A percentile compares a stretch with the other conserved stretches of the same genome.
Evolutionary conservation across 2,113 vertebrate genomes (phyloP).

Genomic region (Alaudala cheleensis): DNA sequence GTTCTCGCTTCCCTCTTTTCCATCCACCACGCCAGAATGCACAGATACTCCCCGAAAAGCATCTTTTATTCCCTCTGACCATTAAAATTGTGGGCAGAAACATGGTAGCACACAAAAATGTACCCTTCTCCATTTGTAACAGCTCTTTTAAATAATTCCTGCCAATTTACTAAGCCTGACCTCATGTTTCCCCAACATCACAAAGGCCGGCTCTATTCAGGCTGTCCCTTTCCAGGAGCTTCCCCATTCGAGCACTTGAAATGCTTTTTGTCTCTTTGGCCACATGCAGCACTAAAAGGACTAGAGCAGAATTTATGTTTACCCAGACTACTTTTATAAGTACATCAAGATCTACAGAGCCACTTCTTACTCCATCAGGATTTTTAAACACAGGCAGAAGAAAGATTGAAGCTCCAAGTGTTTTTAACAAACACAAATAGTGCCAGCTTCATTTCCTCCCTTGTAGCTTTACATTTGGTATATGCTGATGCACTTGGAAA

Average conservation of each 20-base stretch:
- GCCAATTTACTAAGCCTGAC: not conserved
- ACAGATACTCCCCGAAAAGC: not conserved
- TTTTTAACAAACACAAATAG: not conserved
- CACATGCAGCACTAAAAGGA: not conserved
- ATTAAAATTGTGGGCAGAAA: not conserved
- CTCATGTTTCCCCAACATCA: not conserved
- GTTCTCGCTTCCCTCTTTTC: not conserved
- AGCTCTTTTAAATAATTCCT: not conserved
- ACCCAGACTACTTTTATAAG: not conserved
- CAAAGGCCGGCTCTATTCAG: not conserved
- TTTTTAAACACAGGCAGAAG: not conserved
- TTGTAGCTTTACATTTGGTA: not conserved
- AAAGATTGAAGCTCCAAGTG: not conserved
- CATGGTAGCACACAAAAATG: not conserved
- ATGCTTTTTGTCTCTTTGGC: slow-evolving; percentile 7
- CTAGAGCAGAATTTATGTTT: not conserved
- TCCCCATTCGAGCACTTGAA: not conserved
- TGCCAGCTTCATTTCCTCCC: not conserved
- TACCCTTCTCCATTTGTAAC: not conserved
- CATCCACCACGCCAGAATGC: not conserved
- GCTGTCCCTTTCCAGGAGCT: not conserved
- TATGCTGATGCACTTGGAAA: not conserved
- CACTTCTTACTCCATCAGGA: not conserved
- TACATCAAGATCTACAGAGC: not conserved
- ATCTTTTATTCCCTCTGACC: not conserved